Percentiles rank a stretch among this genome's conserved stretches.
Evolutionary conservation across 2,797 vertebrate genomes (phyloP).

Genomic region (Neosalanx taihuensis): DNA sequence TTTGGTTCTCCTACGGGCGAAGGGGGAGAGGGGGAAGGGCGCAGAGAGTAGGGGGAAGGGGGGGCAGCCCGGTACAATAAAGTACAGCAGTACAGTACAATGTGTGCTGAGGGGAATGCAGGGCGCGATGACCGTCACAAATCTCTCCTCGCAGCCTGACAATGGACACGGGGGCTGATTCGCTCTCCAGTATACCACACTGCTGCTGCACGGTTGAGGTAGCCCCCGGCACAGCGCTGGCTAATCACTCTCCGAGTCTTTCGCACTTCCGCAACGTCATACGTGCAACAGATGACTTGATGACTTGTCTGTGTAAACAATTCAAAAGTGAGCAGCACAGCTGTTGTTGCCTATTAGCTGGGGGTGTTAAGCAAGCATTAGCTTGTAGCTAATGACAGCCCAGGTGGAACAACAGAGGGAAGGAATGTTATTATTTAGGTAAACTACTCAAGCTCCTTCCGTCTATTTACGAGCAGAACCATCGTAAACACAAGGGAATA

Average conservation of each 20-base stretch:
- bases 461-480: background rate
- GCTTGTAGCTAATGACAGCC: constrained; percentile 1
- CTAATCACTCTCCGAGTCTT: background rate
- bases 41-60: background rate
- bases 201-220: background rate
- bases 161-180: background rate
- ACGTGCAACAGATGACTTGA: background rate
- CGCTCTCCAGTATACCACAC: background rate
- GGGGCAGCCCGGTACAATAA: background rate
- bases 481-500: background rate
- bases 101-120: background rate
- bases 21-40: background rate
- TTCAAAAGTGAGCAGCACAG: background rate
- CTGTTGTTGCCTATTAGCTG: constrained; percentile 2
- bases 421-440: background rate
- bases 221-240: no score
- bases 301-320: background rate
- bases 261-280: constrained; percentile 2
- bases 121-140: constrained; percentile 13
- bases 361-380: background rate
- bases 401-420: constrained; percentile 1
- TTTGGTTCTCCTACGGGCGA: background rate
- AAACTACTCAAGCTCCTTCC: background rate
- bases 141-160: background rate
- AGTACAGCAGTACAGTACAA: constrained; percentile 1